Evolutionary conservation across 2,113 vertebrate species (phyloP).

Genomic region (Ophthalmotilapia sp.): DNA sequence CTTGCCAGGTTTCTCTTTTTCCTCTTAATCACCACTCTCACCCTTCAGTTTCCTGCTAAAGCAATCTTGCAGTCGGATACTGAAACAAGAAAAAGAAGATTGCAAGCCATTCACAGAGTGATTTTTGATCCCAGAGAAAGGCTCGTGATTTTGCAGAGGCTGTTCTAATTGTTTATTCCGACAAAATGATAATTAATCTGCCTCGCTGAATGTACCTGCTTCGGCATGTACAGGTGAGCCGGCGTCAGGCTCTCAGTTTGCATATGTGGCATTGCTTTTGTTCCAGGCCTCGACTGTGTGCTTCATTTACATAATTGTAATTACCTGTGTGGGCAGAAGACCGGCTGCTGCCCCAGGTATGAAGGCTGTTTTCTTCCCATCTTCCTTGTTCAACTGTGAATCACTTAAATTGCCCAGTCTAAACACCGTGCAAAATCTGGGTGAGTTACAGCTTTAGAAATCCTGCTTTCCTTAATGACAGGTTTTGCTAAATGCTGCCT

Average conservation of each 20-base stretch:
- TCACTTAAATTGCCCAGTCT: slow-evolving; percentile 45
- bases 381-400: slow-evolving; percentile 36
- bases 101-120: neutral
- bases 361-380: slow-evolving; percentile 17
- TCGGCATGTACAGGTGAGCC: slow-evolving; percentile 1
- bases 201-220: neutral
- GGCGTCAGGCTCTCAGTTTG: neutral
- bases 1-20: neutral
- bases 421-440: slow-evolving; percentile 16
- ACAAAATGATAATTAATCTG: neutral
- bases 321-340: slow-evolving; percentile 59
- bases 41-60: slow-evolving; percentile 19
- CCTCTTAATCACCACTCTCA: slow-evolving; percentile 1
- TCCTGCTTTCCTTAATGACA: slow-evolving; percentile 52
- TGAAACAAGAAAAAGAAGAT: slow-evolving; percentile 20
- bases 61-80: slow-evolving; percentile 29
- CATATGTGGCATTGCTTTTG: slow-evolving; percentile 29
- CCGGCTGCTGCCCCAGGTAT: slow-evolving; percentile 54
- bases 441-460: slow-evolving; percentile 7
- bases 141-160: neutral
- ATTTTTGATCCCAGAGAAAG: neutral
- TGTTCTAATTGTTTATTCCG: neutral
- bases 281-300: slow-evolving; percentile 19
- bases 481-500: slow-evolving; percentile 33
- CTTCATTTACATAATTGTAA: slow-evolving; percentile 69